Conservation (phyloP, 2,888 invertebrate species). For the Agriopis marginaria region DNA sequence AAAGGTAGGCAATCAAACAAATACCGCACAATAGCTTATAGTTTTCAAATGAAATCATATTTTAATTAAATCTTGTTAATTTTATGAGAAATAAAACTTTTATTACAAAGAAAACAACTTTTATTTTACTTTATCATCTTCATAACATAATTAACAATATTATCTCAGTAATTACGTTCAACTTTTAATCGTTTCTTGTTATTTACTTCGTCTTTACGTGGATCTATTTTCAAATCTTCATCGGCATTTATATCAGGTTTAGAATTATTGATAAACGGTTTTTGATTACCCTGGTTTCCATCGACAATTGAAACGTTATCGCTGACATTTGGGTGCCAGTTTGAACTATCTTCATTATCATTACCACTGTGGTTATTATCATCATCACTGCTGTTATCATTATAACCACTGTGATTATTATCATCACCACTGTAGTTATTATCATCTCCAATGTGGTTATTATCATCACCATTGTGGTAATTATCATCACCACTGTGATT, state of each 20-base stretch:
- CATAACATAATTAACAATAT: not conserved
- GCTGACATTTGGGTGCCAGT: not conserved
- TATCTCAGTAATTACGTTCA: too few species aligned
- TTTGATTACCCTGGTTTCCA: not conserved
- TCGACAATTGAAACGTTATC: too few species aligned
- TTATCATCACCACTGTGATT: not conserved
- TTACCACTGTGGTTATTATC: not conserved
- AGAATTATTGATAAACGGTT: not conserved
- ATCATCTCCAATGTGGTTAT: not conserved
- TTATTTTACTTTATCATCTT: not conserved
- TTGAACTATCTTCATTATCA: not conserved
- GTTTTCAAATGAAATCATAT: slow-evolving; percentile 18
- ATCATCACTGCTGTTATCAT: too few species aligned
- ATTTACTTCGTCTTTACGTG: slow-evolving; percentile 6
- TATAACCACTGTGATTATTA: too few species aligned
- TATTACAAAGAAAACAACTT: slow-evolving; percentile 15
- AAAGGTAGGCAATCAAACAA: not conserved
- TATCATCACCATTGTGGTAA: not conserved
- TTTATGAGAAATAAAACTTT: slow-evolving; percentile 33
- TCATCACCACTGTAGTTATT: not conserved
- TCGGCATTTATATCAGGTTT: not conserved
- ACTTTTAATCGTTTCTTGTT: not conserved
- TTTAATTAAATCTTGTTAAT: slow-evolving; percentile 33
- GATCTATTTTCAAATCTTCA: slow-evolving; percentile 7
- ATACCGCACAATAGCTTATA: slow-evolving; percentile 28